Conservation (phyloP, 2,113 vertebrate genomes). For the Ameiurus melas region DNA sequence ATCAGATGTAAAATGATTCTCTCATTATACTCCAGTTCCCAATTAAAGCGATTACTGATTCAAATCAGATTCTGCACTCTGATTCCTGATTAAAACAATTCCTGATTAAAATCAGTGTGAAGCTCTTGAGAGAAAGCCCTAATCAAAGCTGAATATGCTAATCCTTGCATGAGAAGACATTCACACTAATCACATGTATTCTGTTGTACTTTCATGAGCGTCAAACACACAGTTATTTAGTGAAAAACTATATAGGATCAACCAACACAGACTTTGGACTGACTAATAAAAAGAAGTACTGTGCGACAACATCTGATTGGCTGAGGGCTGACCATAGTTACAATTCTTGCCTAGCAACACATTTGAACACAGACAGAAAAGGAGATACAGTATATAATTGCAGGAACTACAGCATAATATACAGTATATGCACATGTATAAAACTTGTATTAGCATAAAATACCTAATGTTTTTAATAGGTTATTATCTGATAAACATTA, state of each 20-base stretch:
- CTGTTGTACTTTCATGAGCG: not conserved
- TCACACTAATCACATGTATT: not conserved
- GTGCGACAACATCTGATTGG: slow-evolving; percentile 35
- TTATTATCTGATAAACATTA: not conserved
- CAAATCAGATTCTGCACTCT: not conserved
- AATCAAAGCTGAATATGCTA: not conserved
- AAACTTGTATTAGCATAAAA: not conserved
- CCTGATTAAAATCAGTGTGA: not conserved
- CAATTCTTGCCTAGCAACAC: slow-evolving; percentile 49
- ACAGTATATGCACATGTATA: not conserved
- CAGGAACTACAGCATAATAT: not conserved
- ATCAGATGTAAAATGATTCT: not conserved
- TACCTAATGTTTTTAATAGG: not conserved
- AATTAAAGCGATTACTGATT: not conserved
- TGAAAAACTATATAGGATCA: not conserved
- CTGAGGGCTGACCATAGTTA: slow-evolving; percentile 30
- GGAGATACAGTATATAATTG: not conserved
- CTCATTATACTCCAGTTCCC: too few species aligned
- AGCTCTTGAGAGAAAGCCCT: not conserved
- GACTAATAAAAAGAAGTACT: slow-evolving; percentile 19
- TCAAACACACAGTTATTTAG: not conserved
- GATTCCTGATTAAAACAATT: slow-evolving; percentile 7
- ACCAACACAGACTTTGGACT: not conserved
- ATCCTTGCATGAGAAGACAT: not conserved
- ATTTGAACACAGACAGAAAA: slow-evolving; percentile 1